Evolutionary conservation across 2,113 vertebrate genomes (phyloP).

Genomic region (Cyprichromis sp.): DNA sequence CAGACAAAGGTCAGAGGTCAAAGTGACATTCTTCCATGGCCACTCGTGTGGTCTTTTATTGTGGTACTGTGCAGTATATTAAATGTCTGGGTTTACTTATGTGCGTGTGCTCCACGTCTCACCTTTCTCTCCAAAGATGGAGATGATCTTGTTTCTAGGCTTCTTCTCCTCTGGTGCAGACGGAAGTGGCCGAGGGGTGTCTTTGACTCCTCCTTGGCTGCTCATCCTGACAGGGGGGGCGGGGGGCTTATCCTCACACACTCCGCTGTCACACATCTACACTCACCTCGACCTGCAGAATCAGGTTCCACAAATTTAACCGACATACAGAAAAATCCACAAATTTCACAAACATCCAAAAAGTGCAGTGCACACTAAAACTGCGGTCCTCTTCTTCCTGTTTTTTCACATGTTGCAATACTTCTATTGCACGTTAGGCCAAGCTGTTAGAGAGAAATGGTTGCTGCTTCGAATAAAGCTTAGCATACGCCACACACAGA

Average conservation of each 20-base stretch:
- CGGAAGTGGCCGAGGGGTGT: conserved; percentile 84
- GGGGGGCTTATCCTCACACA: conserved; percentile 88
- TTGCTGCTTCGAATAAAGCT: background rate
- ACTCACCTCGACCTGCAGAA: conserved; percentile 43
- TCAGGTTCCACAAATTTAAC: background rate
- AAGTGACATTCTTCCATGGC: background rate
- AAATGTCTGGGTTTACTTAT: background rate
- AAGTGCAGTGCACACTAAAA: background rate
- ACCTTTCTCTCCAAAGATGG: conserved; percentile 97
- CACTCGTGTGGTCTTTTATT: background rate
- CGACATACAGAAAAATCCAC: background rate
- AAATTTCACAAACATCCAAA: background rate
- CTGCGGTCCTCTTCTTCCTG: conserved; percentile 12
- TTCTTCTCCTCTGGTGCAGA: conserved; percentile 94
- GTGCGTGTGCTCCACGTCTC: background rate
- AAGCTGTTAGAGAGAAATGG: background rate
- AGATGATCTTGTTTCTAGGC: conserved; percentile 92
- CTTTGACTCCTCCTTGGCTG: conserved; percentile 90
- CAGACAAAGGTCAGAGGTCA: conserved; percentile 6
- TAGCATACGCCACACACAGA: background rate
- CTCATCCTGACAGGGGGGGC: conserved; percentile 97
- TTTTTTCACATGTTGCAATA: conserved; percentile 9
- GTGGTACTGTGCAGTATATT: background rate
- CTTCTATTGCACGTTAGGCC: background rate
- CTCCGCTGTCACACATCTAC: conserved; percentile 72